These are phyloP conservation scores for Drosophila bipectinata DNA, from an alignment of 1,140 invertebrate genomes.

Conservation along the genomic window DNA sequence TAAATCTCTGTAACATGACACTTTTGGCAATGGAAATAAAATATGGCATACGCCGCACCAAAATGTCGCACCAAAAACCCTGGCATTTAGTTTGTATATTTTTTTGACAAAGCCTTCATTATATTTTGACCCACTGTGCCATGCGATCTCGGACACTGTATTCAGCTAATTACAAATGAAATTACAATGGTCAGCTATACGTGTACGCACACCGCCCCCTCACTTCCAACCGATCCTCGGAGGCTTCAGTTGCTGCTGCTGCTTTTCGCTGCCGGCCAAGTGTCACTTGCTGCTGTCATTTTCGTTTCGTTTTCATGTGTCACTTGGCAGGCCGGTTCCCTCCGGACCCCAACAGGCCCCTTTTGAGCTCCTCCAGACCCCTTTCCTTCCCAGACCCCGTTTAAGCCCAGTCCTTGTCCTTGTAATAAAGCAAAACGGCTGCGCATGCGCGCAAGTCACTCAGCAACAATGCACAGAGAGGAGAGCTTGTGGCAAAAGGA, in stretches of 20 bases:
- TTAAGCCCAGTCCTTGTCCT: slow-evolving; percentile 34
- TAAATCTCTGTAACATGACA: slow-evolving; percentile 84
- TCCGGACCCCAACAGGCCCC: neutral
- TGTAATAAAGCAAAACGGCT: slow-evolving; percentile 81
- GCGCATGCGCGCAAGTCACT: slow-evolving; percentile 66
- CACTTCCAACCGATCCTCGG: slow-evolving; percentile 8
- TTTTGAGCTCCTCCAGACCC: neutral
- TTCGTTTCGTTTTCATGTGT: slow-evolving; percentile 81
- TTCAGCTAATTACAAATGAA: slow-evolving; percentile 81
- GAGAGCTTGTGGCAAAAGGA: neutral
- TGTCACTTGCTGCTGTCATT: slow-evolving; percentile 80
- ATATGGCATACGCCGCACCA: slow-evolving; percentile 80
- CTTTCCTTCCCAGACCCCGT: neutral
- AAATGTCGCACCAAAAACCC: slow-evolving; percentile 72
- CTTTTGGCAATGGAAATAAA: slow-evolving; percentile 84
- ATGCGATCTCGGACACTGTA: slow-evolving; percentile 61
- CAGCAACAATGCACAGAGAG: slow-evolving; percentile 36
- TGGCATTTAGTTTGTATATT: slow-evolving; percentile 14
- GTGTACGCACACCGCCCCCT: neutral
- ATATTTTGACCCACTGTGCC: slow-evolving; percentile 65
- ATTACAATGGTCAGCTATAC: slow-evolving; percentile 61
- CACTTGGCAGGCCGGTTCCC: slow-evolving; percentile 61
- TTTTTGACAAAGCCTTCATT: slow-evolving; percentile 48
- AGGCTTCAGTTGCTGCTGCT: slow-evolving; percentile 22
- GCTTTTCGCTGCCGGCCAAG: slow-evolving; percentile 59